Conservation (phyloP, 2,113 vertebrate genomes). For the Lamprologus speciosus region DNA sequence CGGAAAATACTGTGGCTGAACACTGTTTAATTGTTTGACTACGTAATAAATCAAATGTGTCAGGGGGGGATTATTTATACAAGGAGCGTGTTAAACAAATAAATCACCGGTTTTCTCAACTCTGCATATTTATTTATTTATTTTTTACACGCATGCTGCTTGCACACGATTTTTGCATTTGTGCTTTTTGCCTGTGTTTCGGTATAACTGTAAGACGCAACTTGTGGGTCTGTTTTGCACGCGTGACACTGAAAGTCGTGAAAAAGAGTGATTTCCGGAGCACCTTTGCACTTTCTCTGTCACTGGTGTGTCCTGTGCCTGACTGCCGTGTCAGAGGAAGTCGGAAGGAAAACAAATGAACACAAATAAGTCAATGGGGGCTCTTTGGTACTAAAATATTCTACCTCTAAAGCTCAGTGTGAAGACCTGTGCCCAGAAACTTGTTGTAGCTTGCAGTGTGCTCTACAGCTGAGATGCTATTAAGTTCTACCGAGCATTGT, state of each 20-base stretch:
- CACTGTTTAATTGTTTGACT: constrained; percentile 63
- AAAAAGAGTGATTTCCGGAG: neutral
- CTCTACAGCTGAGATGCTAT: constrained; percentile 13
- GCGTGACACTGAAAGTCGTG: constrained; percentile 3
- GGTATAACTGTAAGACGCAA: neutral
- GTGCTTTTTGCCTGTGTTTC: neutral
- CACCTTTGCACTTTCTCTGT: neutral
- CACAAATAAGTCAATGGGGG: constrained; percentile 10
- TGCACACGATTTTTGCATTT: neutral
- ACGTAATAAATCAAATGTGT: constrained; percentile 65
- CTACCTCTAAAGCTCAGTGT: neutral
- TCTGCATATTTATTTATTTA: neutral
- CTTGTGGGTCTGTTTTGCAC: neutral
- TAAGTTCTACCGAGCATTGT: constrained; percentile 3
- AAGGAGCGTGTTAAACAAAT: constrained; percentile 50
- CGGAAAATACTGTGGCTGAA: constrained; percentile 30
- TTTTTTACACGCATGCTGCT: neutral
- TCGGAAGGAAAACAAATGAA: constrained; percentile 8
- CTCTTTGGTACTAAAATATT: neutral
- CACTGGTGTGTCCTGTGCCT: constrained; percentile 24
- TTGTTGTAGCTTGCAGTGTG: neutral
- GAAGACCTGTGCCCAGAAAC: constrained; percentile 2
- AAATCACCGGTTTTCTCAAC: constrained; percentile 42
- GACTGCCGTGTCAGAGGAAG: neutral
- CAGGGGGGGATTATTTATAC: constrained; percentile 59